Percentiles rank a stretch among this genome's conserved stretches.
These are phyloP conservation scores for Drosophila anomalipes DNA, from an alignment of 2,888 invertebrate genomes.

Conservation along the genomic window DNA sequence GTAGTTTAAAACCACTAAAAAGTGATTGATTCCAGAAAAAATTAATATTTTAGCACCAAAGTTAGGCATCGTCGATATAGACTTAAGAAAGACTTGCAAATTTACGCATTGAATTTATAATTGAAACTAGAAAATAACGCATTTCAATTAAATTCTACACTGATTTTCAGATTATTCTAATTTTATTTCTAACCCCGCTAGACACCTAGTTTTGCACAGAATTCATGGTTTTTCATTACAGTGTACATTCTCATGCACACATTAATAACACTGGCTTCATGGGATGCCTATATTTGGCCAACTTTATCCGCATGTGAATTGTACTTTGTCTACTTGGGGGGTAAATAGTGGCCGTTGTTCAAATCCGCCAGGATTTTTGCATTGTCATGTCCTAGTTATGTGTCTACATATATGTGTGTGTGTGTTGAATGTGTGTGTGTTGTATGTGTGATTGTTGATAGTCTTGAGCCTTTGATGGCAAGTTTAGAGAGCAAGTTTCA, in stretches of 20 bases:
- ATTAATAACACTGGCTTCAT: not conserved
- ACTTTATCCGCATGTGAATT: constrained; percentile 26
- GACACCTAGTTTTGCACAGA: not conserved
- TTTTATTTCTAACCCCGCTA: not conserved
- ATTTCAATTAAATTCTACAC: not conserved
- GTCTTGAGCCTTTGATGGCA: constrained; percentile 25
- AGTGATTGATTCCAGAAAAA: not conserved
- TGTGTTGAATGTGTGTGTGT: constrained; percentile 7
- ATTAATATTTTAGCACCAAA: not conserved
- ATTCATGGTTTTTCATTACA: not conserved
- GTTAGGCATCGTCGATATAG: not conserved
- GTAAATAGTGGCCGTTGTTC: constrained; percentile 52
- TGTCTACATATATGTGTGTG: not conserved
- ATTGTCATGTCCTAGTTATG: constrained; percentile 59
- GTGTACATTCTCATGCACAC: constrained; percentile 10
- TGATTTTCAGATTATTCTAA: not conserved
- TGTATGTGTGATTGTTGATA: constrained; percentile 18
- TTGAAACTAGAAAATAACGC: not conserved
- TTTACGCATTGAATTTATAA: too few relatives aligned
- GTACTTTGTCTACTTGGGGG: constrained; percentile 12
- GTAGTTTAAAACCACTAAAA: not conserved
- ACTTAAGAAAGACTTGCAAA: not conserved
- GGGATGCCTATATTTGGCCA: constrained; percentile 17
- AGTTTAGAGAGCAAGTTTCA: constrained; percentile 37
- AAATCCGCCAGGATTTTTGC: constrained; percentile 60